Conservation (phyloP, 1,140 invertebrate genomes). For the Sinonovacula constricta region DNA sequence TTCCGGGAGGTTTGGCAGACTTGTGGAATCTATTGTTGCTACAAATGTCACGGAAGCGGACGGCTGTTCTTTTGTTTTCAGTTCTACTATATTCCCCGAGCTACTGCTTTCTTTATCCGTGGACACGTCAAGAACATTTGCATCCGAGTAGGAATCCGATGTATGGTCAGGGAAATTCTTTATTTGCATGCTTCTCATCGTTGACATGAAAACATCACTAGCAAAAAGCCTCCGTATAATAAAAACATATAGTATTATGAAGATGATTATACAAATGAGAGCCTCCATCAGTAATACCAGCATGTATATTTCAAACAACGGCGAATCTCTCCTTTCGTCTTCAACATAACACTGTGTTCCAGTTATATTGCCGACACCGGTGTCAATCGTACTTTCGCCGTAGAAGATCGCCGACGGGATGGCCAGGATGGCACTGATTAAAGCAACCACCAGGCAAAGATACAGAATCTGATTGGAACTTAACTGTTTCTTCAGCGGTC, state of each 20-base stretch:
- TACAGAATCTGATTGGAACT: conserved; percentile 10
- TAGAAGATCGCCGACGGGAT: conserved; percentile 20
- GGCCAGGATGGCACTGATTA: conserved; percentile 12
- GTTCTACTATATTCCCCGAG: too few relatives aligned
- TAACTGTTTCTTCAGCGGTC: conserved; percentile 36
- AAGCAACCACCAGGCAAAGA: conserved; percentile 16
- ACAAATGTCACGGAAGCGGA: too few relatives aligned
- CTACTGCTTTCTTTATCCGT: too few relatives aligned
- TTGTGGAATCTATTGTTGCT: too few relatives aligned
- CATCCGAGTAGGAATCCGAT: too few relatives aligned
- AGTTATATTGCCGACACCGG: conserved; percentile 31
- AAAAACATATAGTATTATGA: conserved; percentile 27
- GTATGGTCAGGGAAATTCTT: too few relatives aligned
- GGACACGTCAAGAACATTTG: too few relatives aligned
- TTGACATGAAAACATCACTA: conserved; percentile 21
- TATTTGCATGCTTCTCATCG: conserved; percentile 17
- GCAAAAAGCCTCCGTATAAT: conserved; percentile 29
- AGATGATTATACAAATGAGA: conserved; percentile 1
- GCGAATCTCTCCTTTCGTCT: background rate
- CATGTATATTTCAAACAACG: conserved; percentile 25
- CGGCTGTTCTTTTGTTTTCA: too few relatives aligned
- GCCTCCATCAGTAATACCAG: conserved; percentile 13
- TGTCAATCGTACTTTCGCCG: conserved; percentile 16
- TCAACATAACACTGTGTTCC: conserved; percentile 34
- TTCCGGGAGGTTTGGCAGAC: too few relatives aligned